Base-by-base conservation (phyloP, 1,140 invertebrate genomes). In the Prorops nasuta region DNA sequence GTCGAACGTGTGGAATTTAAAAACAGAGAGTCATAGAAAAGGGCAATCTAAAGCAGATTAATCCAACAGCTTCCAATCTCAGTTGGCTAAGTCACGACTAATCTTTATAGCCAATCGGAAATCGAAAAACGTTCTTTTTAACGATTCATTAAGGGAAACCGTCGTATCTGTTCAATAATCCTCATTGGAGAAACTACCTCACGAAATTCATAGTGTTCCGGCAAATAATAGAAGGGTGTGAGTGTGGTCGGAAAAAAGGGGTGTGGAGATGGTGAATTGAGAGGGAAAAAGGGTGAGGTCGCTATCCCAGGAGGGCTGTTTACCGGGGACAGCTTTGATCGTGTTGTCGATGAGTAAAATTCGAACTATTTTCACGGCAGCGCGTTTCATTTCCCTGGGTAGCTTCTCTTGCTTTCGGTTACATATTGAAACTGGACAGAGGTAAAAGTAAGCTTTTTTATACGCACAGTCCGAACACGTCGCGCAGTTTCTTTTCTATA, bases 311-410 rank as follows among this genome's bases (percentile, higher is more conserved):
- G 49, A 28, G 54, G 20, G 17, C 49, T 51, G 41, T 54, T 54
- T 41, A 34, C 44, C 28, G 18, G 17, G 35, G 38, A 44, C 46
- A 44, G 46, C 54, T 56, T 53, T 57, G 54, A 57, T 46, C 51
- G 46, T 49, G 51, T 57, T 54, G 51, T 45, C 46, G 51, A 57
- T 48, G 21, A 40, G 31, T 18, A 57, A 57, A 57, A 57, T 57
- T 49, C 51, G 46, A 57, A 53, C 39, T 46, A 49, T 48, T 57
- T 45, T 32, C 51, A 44, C 38, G 42, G 44, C 15, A 56, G 36
- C 32, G 31, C 36, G 44, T 56, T 56, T 46, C 51, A 22, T 54
- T 56, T 56, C 39, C 42, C 24, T 39, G 22, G 10, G 24, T 4
- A 4, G 24, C 24, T 28, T 4, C 24, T 28, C 24, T 4, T 4